Evolutionary conservation across 2,113 vertebrate species (phyloP), one percentile per base, ranked within the genome.

Genomic region (Stigmatopora nigra): DNA sequence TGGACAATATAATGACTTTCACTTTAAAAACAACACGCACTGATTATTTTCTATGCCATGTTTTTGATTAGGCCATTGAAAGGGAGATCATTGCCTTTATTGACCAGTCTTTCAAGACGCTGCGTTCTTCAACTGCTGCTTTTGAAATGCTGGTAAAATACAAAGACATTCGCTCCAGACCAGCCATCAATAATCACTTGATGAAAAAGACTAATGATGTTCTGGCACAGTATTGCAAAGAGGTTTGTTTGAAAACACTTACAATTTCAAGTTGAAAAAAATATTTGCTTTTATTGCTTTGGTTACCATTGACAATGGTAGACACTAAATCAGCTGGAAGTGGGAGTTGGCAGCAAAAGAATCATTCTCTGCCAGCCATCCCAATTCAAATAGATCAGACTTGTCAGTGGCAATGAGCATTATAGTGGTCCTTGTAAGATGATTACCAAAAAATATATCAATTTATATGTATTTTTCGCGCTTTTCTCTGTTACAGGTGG

Each of bases 91-190:
- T 92, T 78, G 74, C 59, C 45, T 93, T 98, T 67, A 93, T 99
- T 9, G 91, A 98, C 11, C 89, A 93, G 68, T 95, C 93, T 51
- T 99, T 98, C 76, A 94, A 91, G 79, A 92, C 79, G 0, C 91
- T 95, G 56, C 92, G 92, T 2, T 99, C 95, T 0, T 94, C 96
- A 4, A 90, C 93, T 60, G 89, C 89, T 19, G 95, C 94, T 0
- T 95, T 98, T 71, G 90, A 95, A 68, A 89, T 98, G 92, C 85
- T 98, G 36, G 70, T 93, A 49, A 97, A 94, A 53, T 97, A 96
- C 71, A 93, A 92, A 79, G 86, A 91, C 49, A 92, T 93, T 63
- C 88, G 81, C 58, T 92, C 86, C 22, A 91, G 90, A 76, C 90
- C 97, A 66, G 75, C 84, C 12, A 77, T 99, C 75, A 92, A 89